Evolutionary conservation across 92 coral and sea anemone species (phyloP).

Genomic region (Siderastrea radians): DNA sequence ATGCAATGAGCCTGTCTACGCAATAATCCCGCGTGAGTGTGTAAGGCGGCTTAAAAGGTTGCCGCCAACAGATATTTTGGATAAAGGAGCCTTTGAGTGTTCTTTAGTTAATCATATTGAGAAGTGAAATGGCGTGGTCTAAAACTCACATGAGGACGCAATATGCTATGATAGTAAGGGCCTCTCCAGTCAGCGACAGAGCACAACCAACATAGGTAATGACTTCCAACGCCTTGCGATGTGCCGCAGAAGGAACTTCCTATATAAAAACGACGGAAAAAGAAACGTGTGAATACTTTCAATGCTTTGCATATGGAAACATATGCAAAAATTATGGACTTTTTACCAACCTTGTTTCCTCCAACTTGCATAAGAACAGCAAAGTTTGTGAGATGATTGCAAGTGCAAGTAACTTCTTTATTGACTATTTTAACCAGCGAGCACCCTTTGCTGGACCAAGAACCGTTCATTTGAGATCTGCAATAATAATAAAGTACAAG

Average conservation of each 20-base stretch:
- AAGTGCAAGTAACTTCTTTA: constrained; percentile 42
- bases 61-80: too few species aligned
- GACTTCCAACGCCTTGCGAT: constrained; percentile 14
- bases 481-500: background rate
- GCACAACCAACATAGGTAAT: constrained; percentile 71
- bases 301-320: too few species aligned
- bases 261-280: too few species aligned
- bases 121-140: background rate
- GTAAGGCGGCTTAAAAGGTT: too few species aligned
- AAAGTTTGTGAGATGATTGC: constrained; percentile 79
- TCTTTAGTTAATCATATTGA: too few species aligned
- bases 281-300: too few species aligned
- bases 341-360: constrained; percentile 27
- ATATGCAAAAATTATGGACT: too few species aligned
- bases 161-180: constrained; percentile 59
- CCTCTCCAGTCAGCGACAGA: constrained; percentile 64
- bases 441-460: constrained; percentile 74
- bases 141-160: constrained; percentile 58
- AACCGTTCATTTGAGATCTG: constrained; percentile 49
- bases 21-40: too few species aligned
- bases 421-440: background rate
- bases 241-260: background rate
- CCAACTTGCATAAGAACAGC: constrained; percentile 71
- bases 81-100: too few species aligned
- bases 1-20: too few species aligned